Evolutionary conservation across 1,140 invertebrate species (phyloP).

Genomic region (Periplaneta americana): DNA sequence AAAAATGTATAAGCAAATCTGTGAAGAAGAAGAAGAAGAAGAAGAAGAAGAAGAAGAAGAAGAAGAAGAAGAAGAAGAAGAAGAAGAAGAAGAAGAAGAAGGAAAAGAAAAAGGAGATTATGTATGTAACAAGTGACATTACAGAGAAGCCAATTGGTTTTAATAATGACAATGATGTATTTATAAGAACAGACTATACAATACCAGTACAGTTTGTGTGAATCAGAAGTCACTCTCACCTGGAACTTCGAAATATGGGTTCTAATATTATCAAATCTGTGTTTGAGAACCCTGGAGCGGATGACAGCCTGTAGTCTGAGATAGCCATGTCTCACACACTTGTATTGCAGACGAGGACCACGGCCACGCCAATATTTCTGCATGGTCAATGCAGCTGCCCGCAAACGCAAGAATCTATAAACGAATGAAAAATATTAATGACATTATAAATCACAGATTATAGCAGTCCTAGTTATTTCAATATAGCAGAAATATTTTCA

Average conservation of each 20-base stretch:
- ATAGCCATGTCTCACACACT: constrained; percentile 69
- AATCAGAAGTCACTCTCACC: constrained; percentile 26
- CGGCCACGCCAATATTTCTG: constrained; percentile 79
- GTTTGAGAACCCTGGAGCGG: constrained; percentile 66
- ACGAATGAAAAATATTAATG: too few relatives aligned
- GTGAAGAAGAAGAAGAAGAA: too few relatives aligned
- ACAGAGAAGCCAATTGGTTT: not conserved
- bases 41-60: too few relatives aligned
- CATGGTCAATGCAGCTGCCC: constrained; percentile 62
- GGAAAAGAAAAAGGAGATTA: not conserved
- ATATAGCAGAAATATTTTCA: too few relatives aligned
- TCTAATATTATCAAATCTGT: constrained; percentile 65
- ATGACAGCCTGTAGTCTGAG: constrained; percentile 80
- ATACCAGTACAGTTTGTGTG: too few relatives aligned
- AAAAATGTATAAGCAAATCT: too few relatives aligned
- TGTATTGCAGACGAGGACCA: constrained; percentile 61
- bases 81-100: too few relatives aligned
- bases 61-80: too few relatives aligned
- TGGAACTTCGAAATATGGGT: constrained; percentile 59
- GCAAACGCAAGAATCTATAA: constrained; percentile 53
- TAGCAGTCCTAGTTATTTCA: too few relatives aligned
- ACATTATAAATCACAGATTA: too few relatives aligned
- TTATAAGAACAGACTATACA: too few relatives aligned
- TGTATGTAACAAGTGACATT: not conserved
- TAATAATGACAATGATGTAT: not conserved